Conservation (phyloP, 2,888 invertebrate genomes). For the Amphipoea lucens region DNA sequence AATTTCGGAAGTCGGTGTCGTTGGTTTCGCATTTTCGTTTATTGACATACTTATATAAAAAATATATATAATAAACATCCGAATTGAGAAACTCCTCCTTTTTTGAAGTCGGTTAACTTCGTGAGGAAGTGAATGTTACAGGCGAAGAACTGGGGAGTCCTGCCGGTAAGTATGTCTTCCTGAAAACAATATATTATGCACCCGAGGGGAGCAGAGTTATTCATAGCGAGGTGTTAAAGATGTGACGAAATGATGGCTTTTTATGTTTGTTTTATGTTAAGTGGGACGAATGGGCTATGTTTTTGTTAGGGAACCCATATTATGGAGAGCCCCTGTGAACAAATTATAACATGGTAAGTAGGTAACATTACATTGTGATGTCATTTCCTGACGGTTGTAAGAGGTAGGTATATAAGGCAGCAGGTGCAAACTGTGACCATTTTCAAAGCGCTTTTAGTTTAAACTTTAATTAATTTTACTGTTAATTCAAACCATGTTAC, state of each 20-base stretch:
- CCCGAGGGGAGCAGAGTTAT: conserved; percentile 25
- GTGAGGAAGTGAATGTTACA: conserved; percentile 32
- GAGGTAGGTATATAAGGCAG: not conserved
- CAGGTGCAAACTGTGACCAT: not conserved
- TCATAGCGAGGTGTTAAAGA: conserved; percentile 32
- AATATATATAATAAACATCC: no score
- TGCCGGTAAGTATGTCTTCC: conserved; percentile 37
- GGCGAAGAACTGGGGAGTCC: conserved; percentile 5
- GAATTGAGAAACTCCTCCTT: no score
- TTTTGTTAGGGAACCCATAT: not conserved
- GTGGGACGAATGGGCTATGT: not conserved
- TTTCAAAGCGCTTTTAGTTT: conserved; percentile 2
- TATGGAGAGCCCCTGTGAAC: not conserved
- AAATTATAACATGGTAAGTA: not conserved
- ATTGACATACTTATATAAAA: no score
- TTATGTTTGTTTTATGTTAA: conserved; percentile 37
- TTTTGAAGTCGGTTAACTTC: not conserved
- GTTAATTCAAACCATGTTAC: not conserved
- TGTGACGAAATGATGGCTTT: conserved; percentile 15
- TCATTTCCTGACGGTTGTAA: not conserved
- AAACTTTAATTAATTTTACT: not conserved
- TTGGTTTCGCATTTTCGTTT: no score
- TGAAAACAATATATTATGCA: conserved; percentile 31
- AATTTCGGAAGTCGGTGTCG: no score
- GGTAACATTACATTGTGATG: not conserved